Evolutionary conservation across 2,797 vertebrate species (phyloP).

Genomic region (Takifugu ocellatus): DNA sequence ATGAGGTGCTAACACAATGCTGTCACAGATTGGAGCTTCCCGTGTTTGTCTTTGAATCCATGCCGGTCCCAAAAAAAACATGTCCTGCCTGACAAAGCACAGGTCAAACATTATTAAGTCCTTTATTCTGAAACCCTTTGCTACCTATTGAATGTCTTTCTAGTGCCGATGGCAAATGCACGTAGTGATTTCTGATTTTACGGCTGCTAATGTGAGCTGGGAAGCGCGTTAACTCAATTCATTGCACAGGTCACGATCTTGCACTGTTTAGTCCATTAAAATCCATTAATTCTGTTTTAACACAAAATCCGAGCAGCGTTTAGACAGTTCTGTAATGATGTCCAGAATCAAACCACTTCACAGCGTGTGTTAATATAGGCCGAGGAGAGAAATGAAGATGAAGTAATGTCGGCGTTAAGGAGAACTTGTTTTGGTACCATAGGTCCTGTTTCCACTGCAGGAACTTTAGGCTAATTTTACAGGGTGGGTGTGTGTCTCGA

Average conservation of each 20-base stretch:
- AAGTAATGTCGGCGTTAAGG: background rate
- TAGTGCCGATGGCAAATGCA: background rate
- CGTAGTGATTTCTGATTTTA: no score
- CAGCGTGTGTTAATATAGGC: no score
- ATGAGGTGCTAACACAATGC: background rate
- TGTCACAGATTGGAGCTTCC: constrained; percentile 1
- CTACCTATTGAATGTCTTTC: background rate
- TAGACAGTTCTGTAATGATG: background rate
- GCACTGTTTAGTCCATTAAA: background rate
- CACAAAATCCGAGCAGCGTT: background rate
- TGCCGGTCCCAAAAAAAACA: background rate
- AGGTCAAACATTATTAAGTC: background rate
- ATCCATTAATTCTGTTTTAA: background rate
- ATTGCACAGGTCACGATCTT: background rate
- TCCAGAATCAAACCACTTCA: no score
- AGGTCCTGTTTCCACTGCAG: no score
- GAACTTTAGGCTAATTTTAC: no score
- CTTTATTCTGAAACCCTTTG: background rate
- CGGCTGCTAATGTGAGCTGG: background rate
- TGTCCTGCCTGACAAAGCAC: background rate
- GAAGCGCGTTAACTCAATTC: background rate
- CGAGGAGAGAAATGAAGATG: background rate
- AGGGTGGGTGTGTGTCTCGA: no score
- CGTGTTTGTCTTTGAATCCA: no score
- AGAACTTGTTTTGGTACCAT: no score